phyloP scores from a whole-genome alignment of 2,888 invertebrate species.

The Agrilus mali region DNA sequence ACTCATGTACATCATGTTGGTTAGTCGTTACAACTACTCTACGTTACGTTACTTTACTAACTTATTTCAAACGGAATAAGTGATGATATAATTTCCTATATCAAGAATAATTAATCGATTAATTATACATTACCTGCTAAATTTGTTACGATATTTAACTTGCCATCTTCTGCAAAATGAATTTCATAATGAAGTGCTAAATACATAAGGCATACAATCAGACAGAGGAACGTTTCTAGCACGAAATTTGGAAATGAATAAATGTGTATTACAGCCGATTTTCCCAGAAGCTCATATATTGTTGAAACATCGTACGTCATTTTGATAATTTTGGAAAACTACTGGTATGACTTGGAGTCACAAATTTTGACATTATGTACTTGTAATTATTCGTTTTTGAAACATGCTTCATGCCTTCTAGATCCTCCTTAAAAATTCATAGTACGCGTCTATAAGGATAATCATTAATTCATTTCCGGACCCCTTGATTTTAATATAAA shows the following conservation, averaged over 20 bases:
- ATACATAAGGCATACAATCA: conserved; percentile 21
- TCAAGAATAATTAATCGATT: not conserved
- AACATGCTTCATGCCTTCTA: no score
- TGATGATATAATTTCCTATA: conserved; percentile 9
- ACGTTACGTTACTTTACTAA: no score
- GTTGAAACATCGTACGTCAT: conserved; percentile 8
- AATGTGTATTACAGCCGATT: conserved; percentile 22
- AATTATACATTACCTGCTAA: conserved; percentile 10
- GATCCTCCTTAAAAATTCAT: no score
- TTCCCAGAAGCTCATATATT: conserved; percentile 19
- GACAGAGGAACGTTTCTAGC: conserved; percentile 22
- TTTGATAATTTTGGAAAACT: no score
- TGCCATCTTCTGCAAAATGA: conserved; percentile 15
- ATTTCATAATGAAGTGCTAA: conserved; percentile 21
- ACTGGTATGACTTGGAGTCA: no score
- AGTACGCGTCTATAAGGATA: no score
- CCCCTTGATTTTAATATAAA: no score
- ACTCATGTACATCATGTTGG: no score
- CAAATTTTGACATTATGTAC: no score
- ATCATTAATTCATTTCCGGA: no score
- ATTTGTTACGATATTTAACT: conserved; percentile 7
- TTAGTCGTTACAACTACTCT: no score
- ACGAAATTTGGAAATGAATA: conserved; percentile 25
- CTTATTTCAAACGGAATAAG: conserved; percentile 13
- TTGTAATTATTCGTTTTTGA: no score